phyloP scores from a whole-genome alignment of 2,888 invertebrate genomes.

The Macropis europaea region DNA sequence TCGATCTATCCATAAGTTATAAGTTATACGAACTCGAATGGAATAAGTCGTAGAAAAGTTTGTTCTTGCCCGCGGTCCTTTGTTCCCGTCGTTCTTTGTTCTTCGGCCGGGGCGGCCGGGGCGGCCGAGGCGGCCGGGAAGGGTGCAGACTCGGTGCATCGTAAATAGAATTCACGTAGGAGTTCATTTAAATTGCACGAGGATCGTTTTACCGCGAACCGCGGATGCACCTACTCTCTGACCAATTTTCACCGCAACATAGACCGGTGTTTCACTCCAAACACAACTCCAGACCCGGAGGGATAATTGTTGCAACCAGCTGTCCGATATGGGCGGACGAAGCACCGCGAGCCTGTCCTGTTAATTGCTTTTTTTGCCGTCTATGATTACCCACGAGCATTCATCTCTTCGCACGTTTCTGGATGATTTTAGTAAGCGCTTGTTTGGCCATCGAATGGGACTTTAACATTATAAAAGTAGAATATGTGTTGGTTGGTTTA shows the following conservation, averaged over 20 bases:
- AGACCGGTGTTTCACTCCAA: constrained; percentile 5
- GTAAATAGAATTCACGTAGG: constrained; percentile 32
- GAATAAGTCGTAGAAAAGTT: constrained; percentile 24
- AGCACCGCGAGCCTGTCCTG: too few relatives aligned
- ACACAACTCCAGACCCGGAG: constrained; percentile 21
- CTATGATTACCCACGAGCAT: too few relatives aligned
- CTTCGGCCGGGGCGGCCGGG: too few relatives aligned
- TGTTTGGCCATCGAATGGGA: too few relatives aligned
- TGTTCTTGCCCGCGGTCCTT: neutral
- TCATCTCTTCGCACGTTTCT: too few relatives aligned
- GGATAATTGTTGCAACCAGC: constrained; percentile 51
- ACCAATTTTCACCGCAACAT: constrained; percentile 39
- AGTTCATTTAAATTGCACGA: constrained; percentile 42
- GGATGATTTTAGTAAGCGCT: too few relatives aligned
- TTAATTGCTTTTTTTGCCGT: too few relatives aligned
- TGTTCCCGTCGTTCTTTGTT: constrained; percentile 7
- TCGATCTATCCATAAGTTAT: too few relatives aligned
- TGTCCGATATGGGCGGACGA: neutral
- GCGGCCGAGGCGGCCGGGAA: too few relatives aligned
- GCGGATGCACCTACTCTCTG: constrained; percentile 23
- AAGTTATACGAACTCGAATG: too few relatives aligned
- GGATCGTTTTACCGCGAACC: constrained; percentile 40
- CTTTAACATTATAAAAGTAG: too few relatives aligned
- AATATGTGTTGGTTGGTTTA: too few relatives aligned
- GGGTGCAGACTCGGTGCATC: neutral